Evolutionary conservation across 2,888 invertebrate species (phyloP), one percentile per base, ranked within the genome.

Genomic region (Eupithecia abbreviata): DNA sequence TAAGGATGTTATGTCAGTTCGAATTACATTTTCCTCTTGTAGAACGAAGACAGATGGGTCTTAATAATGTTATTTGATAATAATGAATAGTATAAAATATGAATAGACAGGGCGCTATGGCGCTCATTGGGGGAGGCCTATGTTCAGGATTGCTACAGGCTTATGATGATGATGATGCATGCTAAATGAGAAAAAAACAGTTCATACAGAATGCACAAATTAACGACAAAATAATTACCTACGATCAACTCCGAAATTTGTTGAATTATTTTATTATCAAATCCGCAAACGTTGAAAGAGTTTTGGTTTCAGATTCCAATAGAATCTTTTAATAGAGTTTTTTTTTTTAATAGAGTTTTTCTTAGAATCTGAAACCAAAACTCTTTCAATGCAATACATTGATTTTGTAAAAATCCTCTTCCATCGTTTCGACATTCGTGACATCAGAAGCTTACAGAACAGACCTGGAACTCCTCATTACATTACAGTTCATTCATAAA

Each of bases 401-500:
- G 30, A 62, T 62, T 9, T 12, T 12, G 2, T 12, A 51, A 15
- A 4, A 1, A 9, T 30, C 62, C 4, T 62, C 4, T 18, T 58
- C 10, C 18, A 30, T 18, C 10, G 30, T 30, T 12, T 30, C 30
- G n/a, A 9, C 30, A 62, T 62, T 62, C 62, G 30, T 58, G 58
- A 62, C 58, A 58, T 62, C 62, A 30, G 62, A 62, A 62, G 30
- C 62, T 30, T 62, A 62, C 62, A 62, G 58, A 18, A 30, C 58
- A 18, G 30, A 30, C 18, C 18, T 51, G 62, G 55, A 75, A 9
- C 30, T 72, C 71, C 71, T 76, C 74, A 78, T 78, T 76, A 74
- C 72, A 79, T 73, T 76, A 73, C 77, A 58, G 70, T 74, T 80
- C 77, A 85, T 77, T 80, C 80, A 79, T 81, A 77, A 79, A 58